Evolutionary conservation across 2,113 vertebrate species (phyloP), one percentile per base, ranked within the genome.

Genomic region (Shinisaurus crocodilurus): DNA sequence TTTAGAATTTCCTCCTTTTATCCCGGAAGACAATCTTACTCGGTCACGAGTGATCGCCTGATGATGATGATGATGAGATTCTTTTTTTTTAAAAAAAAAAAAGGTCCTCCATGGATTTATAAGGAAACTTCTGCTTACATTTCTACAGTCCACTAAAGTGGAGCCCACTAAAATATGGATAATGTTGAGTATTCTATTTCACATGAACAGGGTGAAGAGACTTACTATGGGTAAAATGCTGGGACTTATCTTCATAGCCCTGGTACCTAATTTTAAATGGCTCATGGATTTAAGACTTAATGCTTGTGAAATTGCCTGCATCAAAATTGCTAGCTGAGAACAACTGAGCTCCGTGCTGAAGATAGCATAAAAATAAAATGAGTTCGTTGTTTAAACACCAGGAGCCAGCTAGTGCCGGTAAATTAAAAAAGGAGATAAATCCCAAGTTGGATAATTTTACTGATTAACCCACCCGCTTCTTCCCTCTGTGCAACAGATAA

Each of bases 311-410:
- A 57, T 48, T 92, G 77, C 91, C 15, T 82, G 80, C 34, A 72
- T 91, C 80, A 65, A 92, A 94, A 84, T 75, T 70, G 34, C 48
- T 88, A 90, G 76, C 5, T 90, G 69, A 81, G 75, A 90, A 88
- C 37, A 88, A 74, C 89, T 63, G 92, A 96, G 89, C 27, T 63
- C 45, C 57, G 23, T 80, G 29, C 79, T 93, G 79, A 93, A 88
- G 90, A 89, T 74, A 82, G 80, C 95, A 93, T 91, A 50, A 60
- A 94, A 92, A 94, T 82, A 89, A 85, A 76, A 83, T 89, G 90
- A 94, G 45, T 45, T 0, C 12, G 5, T 92, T 92, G 86, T 89
- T 96, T 82, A 91, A 65, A 57, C 80, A n/a, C 6, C 63, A 85
- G 88, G 81, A 89, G 92, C 12, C 90, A 82, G 27, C n/a, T 76